Evolutionary conservation across 2,797 vertebrate species (phyloP).

Genomic region (Melanogrammus aeglefinus): DNA sequence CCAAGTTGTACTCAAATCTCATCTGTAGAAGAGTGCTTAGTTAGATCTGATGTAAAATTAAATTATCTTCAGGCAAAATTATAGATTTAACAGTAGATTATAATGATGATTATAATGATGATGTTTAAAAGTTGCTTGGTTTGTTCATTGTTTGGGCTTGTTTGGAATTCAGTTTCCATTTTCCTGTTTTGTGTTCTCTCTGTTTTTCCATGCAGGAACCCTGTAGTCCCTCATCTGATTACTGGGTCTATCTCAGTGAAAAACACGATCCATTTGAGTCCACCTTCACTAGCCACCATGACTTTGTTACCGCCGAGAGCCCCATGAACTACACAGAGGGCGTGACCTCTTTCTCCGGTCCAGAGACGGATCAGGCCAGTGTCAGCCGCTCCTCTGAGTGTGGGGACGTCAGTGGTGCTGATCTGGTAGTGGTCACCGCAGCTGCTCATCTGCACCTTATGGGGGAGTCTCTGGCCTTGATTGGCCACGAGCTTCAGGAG

Average conservation of each 20-base stretch:
- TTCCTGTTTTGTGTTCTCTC: neutral
- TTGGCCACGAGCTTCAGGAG: conserved; percentile 89
- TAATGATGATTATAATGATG: too few species aligned
- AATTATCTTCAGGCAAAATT: neutral
- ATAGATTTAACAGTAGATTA: neutral
- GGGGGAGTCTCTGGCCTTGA: conserved; percentile 92
- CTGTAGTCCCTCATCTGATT: conserved; percentile 78
- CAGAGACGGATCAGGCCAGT: conserved; percentile 5
- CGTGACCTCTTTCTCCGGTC: neutral
- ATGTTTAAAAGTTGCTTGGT: neutral
- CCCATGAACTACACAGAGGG: neutral
- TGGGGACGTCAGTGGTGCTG: conserved; percentile 60
- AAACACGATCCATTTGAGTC: conserved; percentile 56
- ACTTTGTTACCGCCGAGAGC: neutral
- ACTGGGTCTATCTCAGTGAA: conserved; percentile 82
- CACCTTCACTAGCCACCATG: neutral
- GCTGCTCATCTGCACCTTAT: conserved; percentile 92
- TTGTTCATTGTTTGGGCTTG: neutral
- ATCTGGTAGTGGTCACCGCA: conserved; percentile 83
- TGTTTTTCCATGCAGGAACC: neutral
- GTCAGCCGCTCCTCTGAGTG: conserved; percentile 44
- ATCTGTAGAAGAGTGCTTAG: neutral
- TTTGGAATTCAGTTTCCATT: neutral
- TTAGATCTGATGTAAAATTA: neutral
- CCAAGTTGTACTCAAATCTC: neutral